These are phyloP conservation scores for Metellina segmentata DNA, from an alignment of 2,888 invertebrate genomes.

Conservation along the genomic window DNA sequence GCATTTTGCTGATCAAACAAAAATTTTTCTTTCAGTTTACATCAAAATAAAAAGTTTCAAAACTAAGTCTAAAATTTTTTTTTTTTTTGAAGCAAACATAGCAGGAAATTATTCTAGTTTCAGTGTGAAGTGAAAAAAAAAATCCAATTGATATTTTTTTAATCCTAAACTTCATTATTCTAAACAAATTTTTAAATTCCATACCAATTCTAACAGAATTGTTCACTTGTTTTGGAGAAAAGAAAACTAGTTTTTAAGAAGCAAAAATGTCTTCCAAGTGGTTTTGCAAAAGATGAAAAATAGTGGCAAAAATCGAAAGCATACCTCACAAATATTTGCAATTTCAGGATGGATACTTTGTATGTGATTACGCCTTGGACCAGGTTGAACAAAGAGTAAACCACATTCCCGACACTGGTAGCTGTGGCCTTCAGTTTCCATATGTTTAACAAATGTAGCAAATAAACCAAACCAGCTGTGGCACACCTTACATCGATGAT, in stretches of 20 bases:
- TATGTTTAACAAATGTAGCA: slow-evolving; percentile 78
- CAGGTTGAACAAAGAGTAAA: slow-evolving; percentile 78
- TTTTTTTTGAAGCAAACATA: too few relatives aligned
- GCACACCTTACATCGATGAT: slow-evolving; percentile 78
- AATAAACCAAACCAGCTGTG: slow-evolving; percentile 78
- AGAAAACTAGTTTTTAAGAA: too few relatives aligned
- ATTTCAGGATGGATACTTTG: slow-evolving; percentile 78
- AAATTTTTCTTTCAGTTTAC: too few relatives aligned
- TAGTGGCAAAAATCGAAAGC: not conserved
- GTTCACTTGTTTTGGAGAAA: too few relatives aligned
- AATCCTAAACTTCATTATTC: not conserved
- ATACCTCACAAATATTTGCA: slow-evolving; percentile 78
- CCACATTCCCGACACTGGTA: slow-evolving; percentile 78
- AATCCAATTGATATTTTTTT: not conserved
- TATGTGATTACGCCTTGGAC: slow-evolving; percentile 78
- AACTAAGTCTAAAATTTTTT: too few relatives aligned
- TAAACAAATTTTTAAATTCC: not conserved
- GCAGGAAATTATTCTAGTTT: too few relatives aligned
- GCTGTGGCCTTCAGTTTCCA: slow-evolving; percentile 78
- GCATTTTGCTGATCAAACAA: too few relatives aligned
- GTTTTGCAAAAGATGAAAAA: too few relatives aligned
- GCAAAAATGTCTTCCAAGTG: too few relatives aligned
- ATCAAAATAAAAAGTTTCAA: too few relatives aligned
- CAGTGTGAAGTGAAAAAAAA: too few relatives aligned
- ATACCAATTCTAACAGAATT: too few relatives aligned